Conservation (phyloP, 2,797 vertebrate species). For the Brachyalestes nurse region DNA sequence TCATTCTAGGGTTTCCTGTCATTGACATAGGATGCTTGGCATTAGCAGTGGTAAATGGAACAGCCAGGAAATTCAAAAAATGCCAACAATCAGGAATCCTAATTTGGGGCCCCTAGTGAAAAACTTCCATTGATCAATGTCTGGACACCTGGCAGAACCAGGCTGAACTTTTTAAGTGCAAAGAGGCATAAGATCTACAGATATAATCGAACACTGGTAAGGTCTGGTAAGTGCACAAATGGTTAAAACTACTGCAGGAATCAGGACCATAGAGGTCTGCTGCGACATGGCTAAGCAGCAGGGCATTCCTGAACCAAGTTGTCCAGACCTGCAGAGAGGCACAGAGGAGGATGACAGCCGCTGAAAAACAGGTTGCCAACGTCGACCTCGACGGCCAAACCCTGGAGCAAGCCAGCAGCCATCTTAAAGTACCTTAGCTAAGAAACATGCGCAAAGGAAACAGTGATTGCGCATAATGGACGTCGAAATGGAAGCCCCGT, state of each 20-base stretch:
- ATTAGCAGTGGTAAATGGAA: not conserved
- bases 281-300: not conserved
- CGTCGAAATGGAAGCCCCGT: slow-evolving; percentile 61
- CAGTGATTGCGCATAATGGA: slow-evolving; percentile 50
- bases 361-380: not conserved
- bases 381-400: slow-evolving; percentile 8
- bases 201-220: too few relatives aligned
- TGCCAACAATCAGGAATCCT: not conserved
- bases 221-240: not conserved
- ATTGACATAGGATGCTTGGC: too few relatives aligned
- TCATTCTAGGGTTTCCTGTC: not conserved
- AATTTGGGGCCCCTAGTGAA: not conserved
- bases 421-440: slow-evolving; percentile 50
- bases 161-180: not conserved
- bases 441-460: slow-evolving; percentile 57
- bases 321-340: not conserved
- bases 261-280: not conserved
- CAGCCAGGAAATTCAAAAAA: too few relatives aligned
- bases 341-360: not conserved
- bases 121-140: not conserved
- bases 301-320: slow-evolving; percentile 25
- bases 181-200: not conserved
- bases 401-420: slow-evolving; percentile 51
- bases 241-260: not conserved
- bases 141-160: not conserved